A percentile compares a stretch with the other conserved stretches of the same genome.
These are phyloP conservation scores for Orthosia incerta DNA, from an alignment of 2,888 invertebrate species.

Conservation along the genomic window DNA sequence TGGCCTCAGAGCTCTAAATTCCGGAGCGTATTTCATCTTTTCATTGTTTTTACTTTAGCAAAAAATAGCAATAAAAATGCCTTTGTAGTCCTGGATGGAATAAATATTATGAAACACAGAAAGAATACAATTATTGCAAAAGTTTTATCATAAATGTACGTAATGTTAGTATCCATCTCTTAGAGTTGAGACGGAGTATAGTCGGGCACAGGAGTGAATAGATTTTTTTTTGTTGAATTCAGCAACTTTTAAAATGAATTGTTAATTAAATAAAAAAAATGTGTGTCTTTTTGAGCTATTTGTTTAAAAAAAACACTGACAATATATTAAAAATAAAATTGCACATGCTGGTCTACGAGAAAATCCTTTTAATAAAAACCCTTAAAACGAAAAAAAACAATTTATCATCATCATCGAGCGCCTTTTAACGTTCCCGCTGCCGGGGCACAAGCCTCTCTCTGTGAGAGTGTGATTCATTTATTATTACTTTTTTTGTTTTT, in stretches of 20 bases:
- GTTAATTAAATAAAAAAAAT: neutral
- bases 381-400: too few relatives aligned
- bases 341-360: neutral
- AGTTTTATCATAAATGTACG: constrained; percentile 61
- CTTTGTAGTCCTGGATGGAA: constrained; percentile 34
- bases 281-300: neutral
- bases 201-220: constrained; percentile 10
- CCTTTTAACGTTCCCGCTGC: too few relatives aligned
- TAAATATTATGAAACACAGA: constrained; percentile 43
- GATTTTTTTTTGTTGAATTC: neutral
- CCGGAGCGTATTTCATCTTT: constrained; percentile 29
- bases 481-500: too few relatives aligned
- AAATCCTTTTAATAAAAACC: neutral
- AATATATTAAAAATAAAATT: neutral
- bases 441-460: too few relatives aligned
- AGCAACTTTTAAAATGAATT: neutral
- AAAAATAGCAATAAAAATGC: constrained; percentile 47
- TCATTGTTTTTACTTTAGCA: constrained; percentile 41
- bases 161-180: constrained; percentile 41
- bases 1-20: constrained; percentile 16
- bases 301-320: neutral
- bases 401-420: neutral
- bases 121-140: constrained; percentile 62
- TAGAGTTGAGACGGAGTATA: constrained; percentile 35
- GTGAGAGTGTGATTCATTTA: too few relatives aligned